Percentiles rank a stretch among this genome's conserved stretches.
phyloP scores from a whole-genome alignment of 2,888 invertebrate genomes.

The Opisthograptis luteolata region DNA sequence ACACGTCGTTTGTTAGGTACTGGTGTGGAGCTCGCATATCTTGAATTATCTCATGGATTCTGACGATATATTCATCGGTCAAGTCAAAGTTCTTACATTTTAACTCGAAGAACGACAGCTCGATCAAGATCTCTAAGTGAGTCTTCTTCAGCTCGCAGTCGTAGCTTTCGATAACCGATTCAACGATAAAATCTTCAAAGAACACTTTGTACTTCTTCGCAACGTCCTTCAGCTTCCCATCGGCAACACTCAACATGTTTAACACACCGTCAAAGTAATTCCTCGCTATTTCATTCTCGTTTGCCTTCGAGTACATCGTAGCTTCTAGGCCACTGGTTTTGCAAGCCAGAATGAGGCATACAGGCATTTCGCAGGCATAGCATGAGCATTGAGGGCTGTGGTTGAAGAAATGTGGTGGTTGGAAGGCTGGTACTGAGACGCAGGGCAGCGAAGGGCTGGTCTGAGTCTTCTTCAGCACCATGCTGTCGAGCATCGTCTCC shows the following conservation, averaged over 20 bases:
- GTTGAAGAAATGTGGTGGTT: constrained; percentile 52
- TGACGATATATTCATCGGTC: constrained; percentile 57
- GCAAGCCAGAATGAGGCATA: constrained; percentile 47
- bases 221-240: constrained; percentile 44
- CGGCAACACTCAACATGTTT: constrained; percentile 43
- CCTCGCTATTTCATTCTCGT: constrained; percentile 58
- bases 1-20: constrained; percentile 57
- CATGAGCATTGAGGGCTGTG: constrained; percentile 57
- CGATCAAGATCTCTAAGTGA: constrained; percentile 56
- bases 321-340: constrained; percentile 56
- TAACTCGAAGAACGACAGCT: constrained; percentile 63
- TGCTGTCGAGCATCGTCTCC: constrained; percentile 62
- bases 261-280: constrained; percentile 64
- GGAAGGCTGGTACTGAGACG: constrained; percentile 47
- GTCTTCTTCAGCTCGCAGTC: constrained; percentile 44
- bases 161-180: constrained; percentile 40
- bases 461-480: constrained; percentile 46
- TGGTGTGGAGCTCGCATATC: constrained; percentile 38
- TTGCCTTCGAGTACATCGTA: constrained; percentile 56
- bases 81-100: constrained; percentile 43
- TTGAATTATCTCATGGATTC: constrained; percentile 58
- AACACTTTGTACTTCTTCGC: constrained; percentile 30
- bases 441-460: constrained; percentile 53
- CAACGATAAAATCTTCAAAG: constrained; percentile 49
- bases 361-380: constrained; percentile 54